Evolutionary conservation across 2,113 vertebrate genomes (phyloP), one percentile per base, ranked within the genome.

Genomic region (Ia io): DNA sequence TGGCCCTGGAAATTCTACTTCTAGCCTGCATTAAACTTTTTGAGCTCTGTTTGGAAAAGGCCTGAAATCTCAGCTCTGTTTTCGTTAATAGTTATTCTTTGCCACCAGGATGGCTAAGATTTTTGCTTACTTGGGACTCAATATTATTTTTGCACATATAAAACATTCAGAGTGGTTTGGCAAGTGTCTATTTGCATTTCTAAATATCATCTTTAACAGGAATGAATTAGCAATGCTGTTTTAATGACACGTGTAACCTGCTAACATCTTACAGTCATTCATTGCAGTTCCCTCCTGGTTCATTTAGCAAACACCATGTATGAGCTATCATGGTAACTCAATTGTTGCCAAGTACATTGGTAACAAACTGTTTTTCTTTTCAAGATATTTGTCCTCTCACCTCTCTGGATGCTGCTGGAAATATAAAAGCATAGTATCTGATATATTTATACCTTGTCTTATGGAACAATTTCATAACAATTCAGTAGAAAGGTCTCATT

Each of bases 81-180:
- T 16, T 77, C 3, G 14, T 92, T 82, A 77, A 53, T n/a, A 47
- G 14, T 32, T 88, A 11, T 35, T 88, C 22, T 95, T 88, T 82
- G 65, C 30, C 22, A 67, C 17, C n/a, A 67, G 17, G 8, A 78
- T 86, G 71, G 28, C 78, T 93, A 35, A 61, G n/a, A 61, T 51
- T 79, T 95, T 93, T 93, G 5, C 49, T 84, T 83, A 70, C 59
- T 77, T 93, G 74, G 87, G n/a, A 56, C 65, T 92, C 76, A 63
- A 20, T 90, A 37, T 61, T 42, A 53, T 13, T 49, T 78, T 69
- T 82, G 32, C 59, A 28, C 79, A 6, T 30, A 23, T 90, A 13
- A 69, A 84, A 70, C 35, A 91, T 74, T 61, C 69, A 67, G 37
- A 71, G 18, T 83, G 28, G 20, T 59, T 76, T 76, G 28, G 67